Evolutionary conservation across 35 echinoderm and acorn worm species (phyloP).

Genomic region (Strongylocentrotus purpuratus): DNA sequence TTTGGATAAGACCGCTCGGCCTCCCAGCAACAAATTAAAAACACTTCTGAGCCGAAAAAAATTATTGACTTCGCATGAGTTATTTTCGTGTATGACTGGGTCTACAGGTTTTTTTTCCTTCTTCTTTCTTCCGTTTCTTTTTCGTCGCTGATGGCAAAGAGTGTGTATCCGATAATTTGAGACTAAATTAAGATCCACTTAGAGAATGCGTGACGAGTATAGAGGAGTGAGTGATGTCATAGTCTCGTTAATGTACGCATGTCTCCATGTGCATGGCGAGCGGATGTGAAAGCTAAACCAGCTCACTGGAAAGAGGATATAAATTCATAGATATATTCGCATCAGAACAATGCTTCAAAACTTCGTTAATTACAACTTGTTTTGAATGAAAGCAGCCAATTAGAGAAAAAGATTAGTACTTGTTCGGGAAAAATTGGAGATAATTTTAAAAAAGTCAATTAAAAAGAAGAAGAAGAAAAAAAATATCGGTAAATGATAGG

Average conservation of each 20-base stretch:
- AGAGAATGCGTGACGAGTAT: background rate
- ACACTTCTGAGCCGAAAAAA: background rate
- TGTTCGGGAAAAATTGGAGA: too few relatives aligned
- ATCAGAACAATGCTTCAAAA: too few relatives aligned
- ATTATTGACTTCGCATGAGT: background rate
- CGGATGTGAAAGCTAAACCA: background rate
- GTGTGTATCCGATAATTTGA: constrained; percentile 3
- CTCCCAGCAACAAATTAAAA: constrained; percentile 4
- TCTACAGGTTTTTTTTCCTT: background rate
- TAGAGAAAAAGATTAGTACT: too few relatives aligned
- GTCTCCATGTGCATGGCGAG: background rate
- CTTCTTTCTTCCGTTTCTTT: background rate
- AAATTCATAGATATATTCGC: too few relatives aligned
- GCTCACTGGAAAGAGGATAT: too few relatives aligned
- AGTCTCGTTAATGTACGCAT: background rate
- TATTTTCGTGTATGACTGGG: background rate
- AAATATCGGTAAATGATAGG: too few relatives aligned
- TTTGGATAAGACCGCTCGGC: background rate
- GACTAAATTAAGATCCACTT: background rate
- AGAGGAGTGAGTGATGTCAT: background rate
- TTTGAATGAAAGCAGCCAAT: too few relatives aligned
- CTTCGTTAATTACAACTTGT: too few relatives aligned
- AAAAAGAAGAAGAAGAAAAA: too few relatives aligned
- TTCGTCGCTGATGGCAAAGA: background rate
- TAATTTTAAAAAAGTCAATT: too few relatives aligned